Base-by-base conservation (phyloP, 2,113 vertebrate species). In the Edolisoma coerulescens region DNA sequence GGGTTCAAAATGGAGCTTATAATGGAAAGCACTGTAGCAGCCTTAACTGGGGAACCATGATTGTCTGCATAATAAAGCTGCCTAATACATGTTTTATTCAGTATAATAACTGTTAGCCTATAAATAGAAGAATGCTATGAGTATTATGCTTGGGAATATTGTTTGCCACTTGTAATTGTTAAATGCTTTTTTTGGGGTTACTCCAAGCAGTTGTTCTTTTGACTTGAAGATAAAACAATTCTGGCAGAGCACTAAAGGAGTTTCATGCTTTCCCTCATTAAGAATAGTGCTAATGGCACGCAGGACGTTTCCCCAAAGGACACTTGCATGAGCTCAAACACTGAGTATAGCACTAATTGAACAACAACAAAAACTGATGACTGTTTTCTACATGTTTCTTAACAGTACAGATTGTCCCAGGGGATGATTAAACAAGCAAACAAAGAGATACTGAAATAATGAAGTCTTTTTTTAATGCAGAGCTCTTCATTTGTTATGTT, bases 211-310 rank as follows among this genome's bases (percentile, higher is more conserved):
- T 97, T 97, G 95, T 97, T 98, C 97, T 98, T 97, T 98, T 96
- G 97, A 97, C 95, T 97, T 96, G 97, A 95, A 97, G 97, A 97
- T 98, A 98, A 97, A 98, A 97, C 97, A 97, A 97, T 98, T 97
- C 97, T 98, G 98, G 97, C 98, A 97, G 90, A 84, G 88, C 96
- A 97, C 97, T 97, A 97, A 98, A 98, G 98, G 95, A 97, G 95
- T 95, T 97, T 85, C 86, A 78, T 97, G 97, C 97, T 96, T 97
- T 97, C 97, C 96, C 98, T 98, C 97, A 97, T 97, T 97, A 97
- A 97, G 97, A 95, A 94, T 95, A 97, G 97, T 96, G 97, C 97
- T 97, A 95, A 94, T 89, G 93, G 97, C 96, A 98, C 69, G 97
- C 97, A 98, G 97, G 96, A 94, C 95, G 13, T 97, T 97, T 98